Evolutionary conservation across 1,140 invertebrate genomes (phyloP), one percentile per base, ranked within the genome.

Genomic region (Danaus plexippus): DNA sequence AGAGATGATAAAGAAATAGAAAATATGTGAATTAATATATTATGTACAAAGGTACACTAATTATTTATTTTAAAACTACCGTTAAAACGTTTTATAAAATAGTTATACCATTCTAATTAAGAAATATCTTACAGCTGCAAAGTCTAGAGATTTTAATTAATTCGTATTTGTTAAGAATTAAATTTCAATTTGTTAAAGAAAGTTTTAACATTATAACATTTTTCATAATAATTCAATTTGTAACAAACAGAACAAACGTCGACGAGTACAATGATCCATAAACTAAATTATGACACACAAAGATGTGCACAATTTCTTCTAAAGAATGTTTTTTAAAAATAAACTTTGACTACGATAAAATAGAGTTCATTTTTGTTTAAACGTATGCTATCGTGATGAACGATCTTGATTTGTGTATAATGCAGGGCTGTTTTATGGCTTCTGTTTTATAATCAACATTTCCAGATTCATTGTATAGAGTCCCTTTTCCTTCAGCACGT

Each of bases 271-370:
- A 72, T 69, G 67, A 58, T 60, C 66, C 54, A 72, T 75, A 75
- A 75, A 75, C 69, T 65, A 72, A 61, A 66, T 64, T 66, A 72
- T 75, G 72, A 72, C 67, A 65, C 62, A 59, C 47, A 47, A 59
- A 51, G 60, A 60, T 66, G 57, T 63, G 59, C 54, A 47, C 43
- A 44, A 11, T 42, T 56, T 56, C 53, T 47, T 45, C 52, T 52
- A 32, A 12, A 18, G 13, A 40, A 11, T 0, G 43, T 44, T 13
- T 43, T 12, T 6, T 12, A 4, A 59, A 43, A 45, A 22, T 47
- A 10, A 43, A 32, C 43, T 11, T 46, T 53, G 55, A 9, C 5
- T 0, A n/a, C 0, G 40, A 6, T 10, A 2, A 4, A 1, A n/a
- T 63, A 56, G 42, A 11, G 42, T 52, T 18, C 13, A 49, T 47